Evolutionary conservation across 2,797 vertebrate species (phyloP).

Genomic region (Lithobates sylvaticus): DNA sequence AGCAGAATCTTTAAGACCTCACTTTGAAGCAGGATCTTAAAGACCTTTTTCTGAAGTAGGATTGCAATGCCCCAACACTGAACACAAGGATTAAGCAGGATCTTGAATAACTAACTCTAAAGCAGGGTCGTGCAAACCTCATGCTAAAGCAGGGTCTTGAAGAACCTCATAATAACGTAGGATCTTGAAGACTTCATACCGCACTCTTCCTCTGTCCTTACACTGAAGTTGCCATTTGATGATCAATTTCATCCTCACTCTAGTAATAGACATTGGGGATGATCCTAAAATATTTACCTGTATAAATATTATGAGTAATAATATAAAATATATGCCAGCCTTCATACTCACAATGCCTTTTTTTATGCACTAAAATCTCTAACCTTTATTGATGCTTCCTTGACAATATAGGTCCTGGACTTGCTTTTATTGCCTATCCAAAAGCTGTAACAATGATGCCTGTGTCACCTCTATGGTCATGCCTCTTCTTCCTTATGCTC

Average conservation of each 20-base stretch:
- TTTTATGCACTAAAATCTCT: too few relatives aligned
- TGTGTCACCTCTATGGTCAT: slow-evolving; percentile 85
- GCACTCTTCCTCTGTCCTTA: background rate
- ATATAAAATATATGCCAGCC: too few relatives aligned
- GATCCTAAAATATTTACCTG: too few relatives aligned
- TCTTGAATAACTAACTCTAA: background rate
- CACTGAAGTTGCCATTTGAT: background rate
- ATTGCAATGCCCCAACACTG: too few relatives aligned
- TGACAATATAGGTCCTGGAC: slow-evolving; percentile 79
- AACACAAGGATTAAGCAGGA: too few relatives aligned
- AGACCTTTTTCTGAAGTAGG: background rate
- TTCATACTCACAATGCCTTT: too few relatives aligned
- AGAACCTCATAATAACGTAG: background rate
- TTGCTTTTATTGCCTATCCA: slow-evolving; percentile 88
- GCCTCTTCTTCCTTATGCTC: slow-evolving; percentile 94
- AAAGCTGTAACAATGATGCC: slow-evolving; percentile 88
- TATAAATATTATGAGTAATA: too few relatives aligned
- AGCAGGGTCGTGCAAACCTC: background rate
- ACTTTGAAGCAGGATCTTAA: background rate
- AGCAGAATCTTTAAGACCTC: too few relatives aligned
- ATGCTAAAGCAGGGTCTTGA: background rate
- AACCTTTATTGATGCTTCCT: background rate
- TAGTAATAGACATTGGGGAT: background rate
- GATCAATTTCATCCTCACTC: too few relatives aligned
- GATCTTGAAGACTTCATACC: background rate